A percentile compares a stretch with the other conserved stretches of the same genome.
Evolutionary conservation across 2,797 vertebrate species (phyloP).

Genomic region (Pseudochirops corinnae): DNA sequence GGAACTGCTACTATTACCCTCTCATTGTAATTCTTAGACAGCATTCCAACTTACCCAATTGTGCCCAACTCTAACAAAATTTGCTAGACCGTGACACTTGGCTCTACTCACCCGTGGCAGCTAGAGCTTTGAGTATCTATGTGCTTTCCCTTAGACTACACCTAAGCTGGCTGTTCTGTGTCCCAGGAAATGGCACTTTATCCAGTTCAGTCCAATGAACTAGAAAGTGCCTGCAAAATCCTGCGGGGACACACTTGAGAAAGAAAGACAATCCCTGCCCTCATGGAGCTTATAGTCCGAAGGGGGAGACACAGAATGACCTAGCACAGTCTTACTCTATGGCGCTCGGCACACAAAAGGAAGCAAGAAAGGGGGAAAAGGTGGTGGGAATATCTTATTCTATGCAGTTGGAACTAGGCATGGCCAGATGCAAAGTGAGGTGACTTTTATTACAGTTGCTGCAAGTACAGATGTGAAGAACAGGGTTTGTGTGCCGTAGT

Average conservation of each 20-base stretch:
- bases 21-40: conserved; percentile 35
- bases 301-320: not conserved
- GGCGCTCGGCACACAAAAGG: not conserved
- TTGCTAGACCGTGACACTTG: conserved; percentile 3
- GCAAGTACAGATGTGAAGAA: not conserved
- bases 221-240: not conserved
- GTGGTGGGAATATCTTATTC: not conserved
- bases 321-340: too few relatives aligned
- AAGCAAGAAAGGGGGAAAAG: not conserved
- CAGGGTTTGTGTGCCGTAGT: not conserved
- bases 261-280: not conserved
- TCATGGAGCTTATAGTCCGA: not conserved
- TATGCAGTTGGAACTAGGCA: not conserved
- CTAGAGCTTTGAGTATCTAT: conserved; percentile 13
- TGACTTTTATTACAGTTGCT: not conserved
- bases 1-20: not conserved
- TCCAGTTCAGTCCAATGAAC: not conserved
- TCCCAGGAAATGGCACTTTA: not conserved
- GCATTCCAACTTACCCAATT: not conserved
- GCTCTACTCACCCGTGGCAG: not conserved
- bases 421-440: not conserved
- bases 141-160: not conserved
- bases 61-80: not conserved
- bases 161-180: not conserved
- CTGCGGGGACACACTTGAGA: too few relatives aligned